Evolutionary conservation across 2,888 invertebrate species (phyloP).

Genomic region (Agrypnus murinus): DNA sequence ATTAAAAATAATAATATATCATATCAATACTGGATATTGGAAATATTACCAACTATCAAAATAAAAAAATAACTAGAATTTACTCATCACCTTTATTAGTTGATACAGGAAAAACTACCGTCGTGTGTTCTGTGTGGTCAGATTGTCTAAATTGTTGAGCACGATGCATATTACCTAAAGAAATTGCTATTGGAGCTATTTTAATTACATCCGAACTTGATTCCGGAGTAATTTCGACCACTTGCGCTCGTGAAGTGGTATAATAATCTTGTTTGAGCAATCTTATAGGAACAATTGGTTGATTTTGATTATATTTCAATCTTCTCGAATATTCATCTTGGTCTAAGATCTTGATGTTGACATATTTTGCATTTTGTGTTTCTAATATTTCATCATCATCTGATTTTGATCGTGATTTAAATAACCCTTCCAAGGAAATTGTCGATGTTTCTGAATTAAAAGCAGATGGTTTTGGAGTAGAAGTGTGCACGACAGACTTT

Average conservation of each 20-base stretch:
- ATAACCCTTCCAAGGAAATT: constrained; percentile 80
- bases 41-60: constrained; percentile 21
- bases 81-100: constrained; percentile 3
- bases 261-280: constrained; percentile 63
- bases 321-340: constrained; percentile 24
- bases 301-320: constrained; percentile 45
- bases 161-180: constrained; percentile 49
- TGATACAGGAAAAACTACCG: constrained; percentile 30
- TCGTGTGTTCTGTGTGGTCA: constrained; percentile 26
- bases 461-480: constrained; percentile 65
- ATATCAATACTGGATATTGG: constrained; percentile 24
- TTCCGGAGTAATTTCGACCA: constrained; percentile 67
- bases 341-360: constrained; percentile 66
- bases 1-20: constrained; percentile 1
- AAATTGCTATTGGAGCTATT: constrained; percentile 67
- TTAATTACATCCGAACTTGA: constrained; percentile 63
- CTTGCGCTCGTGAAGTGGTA: constrained; percentile 66
- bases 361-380: constrained; percentile 66
- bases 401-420: constrained; percentile 79
- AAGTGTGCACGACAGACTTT: constrained; percentile 66
- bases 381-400: constrained; percentile 67
- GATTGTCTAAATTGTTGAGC: constrained; percentile 1
- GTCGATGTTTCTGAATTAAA: constrained; percentile 76
- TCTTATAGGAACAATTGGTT: constrained; percentile 61
- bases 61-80: neutral